These are phyloP conservation scores for Liolophura sinensis DNA, from an alignment of 1,140 invertebrate genomes.

Conservation along the genomic window DNA sequence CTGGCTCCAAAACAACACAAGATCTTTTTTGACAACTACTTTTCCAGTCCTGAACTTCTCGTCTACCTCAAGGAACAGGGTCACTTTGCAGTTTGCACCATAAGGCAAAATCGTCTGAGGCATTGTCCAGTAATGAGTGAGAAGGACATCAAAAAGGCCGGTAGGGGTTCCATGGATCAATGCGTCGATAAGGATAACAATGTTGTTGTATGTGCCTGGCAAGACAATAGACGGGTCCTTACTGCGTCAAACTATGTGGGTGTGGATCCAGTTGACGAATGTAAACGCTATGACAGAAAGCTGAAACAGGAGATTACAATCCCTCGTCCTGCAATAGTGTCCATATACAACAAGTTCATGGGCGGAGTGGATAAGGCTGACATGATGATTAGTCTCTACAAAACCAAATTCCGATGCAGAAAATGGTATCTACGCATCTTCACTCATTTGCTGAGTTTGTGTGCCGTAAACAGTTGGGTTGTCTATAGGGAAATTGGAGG, in stretches of 20 bases:
- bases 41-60: constrained; percentile 1
- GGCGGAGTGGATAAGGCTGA: too few species aligned
- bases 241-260: constrained; percentile 22
- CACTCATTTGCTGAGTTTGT: too few species aligned
- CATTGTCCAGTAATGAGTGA: constrained; percentile 19
- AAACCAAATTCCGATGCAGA: too few species aligned
- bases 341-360: too few species aligned
- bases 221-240: constrained; percentile 19
- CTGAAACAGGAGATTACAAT: too few species aligned
- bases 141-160: constrained; percentile 23
- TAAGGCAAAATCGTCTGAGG: constrained; percentile 18
- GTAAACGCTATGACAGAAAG: too few species aligned
- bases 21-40: constrained; percentile 13
- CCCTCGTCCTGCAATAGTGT: too few species aligned
- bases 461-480: too few species aligned
- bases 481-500: too few species aligned
- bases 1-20: constrained; percentile 3
- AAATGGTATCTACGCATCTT: too few species aligned
- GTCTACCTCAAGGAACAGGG: too few species aligned
- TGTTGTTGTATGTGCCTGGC: constrained; percentile 15
- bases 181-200: constrained; percentile 19
- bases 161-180: constrained; percentile 18
- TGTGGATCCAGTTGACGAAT: constrained; percentile 17
- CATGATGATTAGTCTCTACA: too few species aligned
- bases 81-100: constrained; percentile 19